Conservation (phyloP, 2,888 invertebrate species). For the Craniophora ligustri region DNA sequence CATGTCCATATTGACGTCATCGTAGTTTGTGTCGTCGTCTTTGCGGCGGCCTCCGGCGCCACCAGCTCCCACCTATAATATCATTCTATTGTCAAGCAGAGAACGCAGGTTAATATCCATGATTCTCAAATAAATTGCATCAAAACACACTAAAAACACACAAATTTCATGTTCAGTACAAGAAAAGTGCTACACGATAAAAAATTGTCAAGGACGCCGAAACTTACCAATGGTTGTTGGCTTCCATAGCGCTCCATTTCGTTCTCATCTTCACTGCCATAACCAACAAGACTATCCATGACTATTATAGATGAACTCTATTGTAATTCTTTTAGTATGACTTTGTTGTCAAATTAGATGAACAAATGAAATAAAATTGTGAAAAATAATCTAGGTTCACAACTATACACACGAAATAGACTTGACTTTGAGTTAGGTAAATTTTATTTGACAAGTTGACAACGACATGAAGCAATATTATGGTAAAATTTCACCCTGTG, state of each 20-base stretch:
- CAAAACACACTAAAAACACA: slow-evolving; percentile 9
- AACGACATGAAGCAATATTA: no score
- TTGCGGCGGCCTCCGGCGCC: slow-evolving; percentile 69
- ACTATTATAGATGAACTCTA: slow-evolving; percentile 10
- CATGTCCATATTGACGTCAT: slow-evolving; percentile 93
- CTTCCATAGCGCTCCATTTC: slow-evolving; percentile 81
- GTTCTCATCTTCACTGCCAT: slow-evolving; percentile 94
- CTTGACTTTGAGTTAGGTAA: no score
- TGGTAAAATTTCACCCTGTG: no score
- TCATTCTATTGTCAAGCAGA: slow-evolving; percentile 90
- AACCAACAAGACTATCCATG: slow-evolving; percentile 93
- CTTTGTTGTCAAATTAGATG: no score
- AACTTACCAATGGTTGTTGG: slow-evolving; percentile 76
- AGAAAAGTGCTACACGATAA: neutral
- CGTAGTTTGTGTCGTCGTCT: slow-evolving; percentile 91
- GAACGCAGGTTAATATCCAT: slow-evolving; percentile 86
- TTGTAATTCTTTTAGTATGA: no score
- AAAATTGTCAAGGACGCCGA: slow-evolving; percentile 59
- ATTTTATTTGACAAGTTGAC: no score
- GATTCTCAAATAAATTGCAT: slow-evolving; percentile 51
- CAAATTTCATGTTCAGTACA: slow-evolving; percentile 2
- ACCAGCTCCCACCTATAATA: slow-evolving; percentile 83
- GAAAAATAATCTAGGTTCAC: no score
- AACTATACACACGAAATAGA: no score
- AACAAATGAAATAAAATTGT: no score